These are phyloP conservation scores for Talpa occidentalis DNA, from an alignment of 2,113 vertebrate genomes.

Conservation along the genomic window DNA sequence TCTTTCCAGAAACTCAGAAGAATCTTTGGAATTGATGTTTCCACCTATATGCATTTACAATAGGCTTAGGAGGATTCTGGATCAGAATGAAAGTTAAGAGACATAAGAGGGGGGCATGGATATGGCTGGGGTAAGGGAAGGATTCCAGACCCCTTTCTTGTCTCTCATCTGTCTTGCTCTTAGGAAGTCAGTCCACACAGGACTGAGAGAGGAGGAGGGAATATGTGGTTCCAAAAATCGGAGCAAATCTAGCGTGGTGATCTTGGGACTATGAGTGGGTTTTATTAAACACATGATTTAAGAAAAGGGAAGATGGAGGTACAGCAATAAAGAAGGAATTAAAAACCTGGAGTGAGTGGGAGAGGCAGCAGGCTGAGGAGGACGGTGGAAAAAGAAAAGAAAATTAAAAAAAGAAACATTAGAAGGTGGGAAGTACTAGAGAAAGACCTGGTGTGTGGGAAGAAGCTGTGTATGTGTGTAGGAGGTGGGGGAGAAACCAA, in stretches of 20 bases:
- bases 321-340: neutral
- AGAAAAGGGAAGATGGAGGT: neutral
- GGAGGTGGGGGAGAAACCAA: neutral
- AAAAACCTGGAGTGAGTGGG: neutral
- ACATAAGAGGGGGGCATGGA: too few relatives aligned
- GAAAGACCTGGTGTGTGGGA: neutral
- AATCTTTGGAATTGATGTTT: neutral
- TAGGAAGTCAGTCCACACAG: neutral
- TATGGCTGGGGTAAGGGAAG: too few relatives aligned
- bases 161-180: neutral
- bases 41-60: neutral
- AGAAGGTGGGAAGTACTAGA: conserved; percentile 1
- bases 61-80: neutral
- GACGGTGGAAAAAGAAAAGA: neutral
- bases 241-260: neutral
- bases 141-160: neutral
- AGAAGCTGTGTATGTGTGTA: neutral
- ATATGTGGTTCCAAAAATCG: neutral
- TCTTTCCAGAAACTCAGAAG: neutral
- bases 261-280: neutral
- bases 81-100: neutral
- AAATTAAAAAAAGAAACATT: neutral
- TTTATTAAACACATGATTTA: neutral
- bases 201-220: neutral
- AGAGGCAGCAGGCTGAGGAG: neutral